Evolutionary conservation across 2,888 invertebrate species (phyloP).

Genomic region (Anthophora plumipes): DNA sequence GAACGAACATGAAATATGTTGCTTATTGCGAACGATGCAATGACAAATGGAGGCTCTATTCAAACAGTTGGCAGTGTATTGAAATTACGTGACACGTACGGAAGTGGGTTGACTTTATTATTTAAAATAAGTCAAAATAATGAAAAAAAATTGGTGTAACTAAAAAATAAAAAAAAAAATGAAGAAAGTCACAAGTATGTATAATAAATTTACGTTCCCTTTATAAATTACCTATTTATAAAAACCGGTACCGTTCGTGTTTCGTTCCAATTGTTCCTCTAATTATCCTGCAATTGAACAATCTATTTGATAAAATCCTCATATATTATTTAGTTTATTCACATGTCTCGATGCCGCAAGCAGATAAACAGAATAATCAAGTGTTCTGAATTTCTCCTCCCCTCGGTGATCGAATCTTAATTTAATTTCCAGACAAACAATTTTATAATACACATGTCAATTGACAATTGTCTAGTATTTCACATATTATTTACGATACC

Average conservation of each 20-base stretch:
- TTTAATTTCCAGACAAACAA: not conserved
- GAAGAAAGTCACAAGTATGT: not conserved
- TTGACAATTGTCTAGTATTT: not conserved
- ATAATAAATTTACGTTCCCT: not conserved
- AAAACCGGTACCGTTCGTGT: not conserved
- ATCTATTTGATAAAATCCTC: not conserved
- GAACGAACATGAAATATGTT: too few species aligned
- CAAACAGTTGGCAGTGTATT: too few species aligned
- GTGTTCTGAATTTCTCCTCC: not conserved
- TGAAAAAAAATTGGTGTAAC: too few species aligned
- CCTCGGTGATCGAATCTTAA: not conserved
- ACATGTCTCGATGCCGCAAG: not conserved
- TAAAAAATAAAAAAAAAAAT: too few species aligned
- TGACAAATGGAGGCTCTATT: too few species aligned
- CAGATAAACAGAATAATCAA: conserved; percentile 26
- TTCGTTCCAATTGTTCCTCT: not conserved
- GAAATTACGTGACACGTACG: too few species aligned
- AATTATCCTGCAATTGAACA: not conserved
- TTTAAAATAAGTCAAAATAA: too few species aligned
- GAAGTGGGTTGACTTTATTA: too few species aligned
- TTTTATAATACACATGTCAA: not conserved
- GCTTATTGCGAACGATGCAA: too few species aligned
- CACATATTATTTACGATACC: not conserved
- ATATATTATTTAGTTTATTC: not conserved
- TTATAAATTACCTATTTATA: not conserved